A percentile compares a stretch with the other conserved stretches of the same genome.
Conservation (phyloP, 2,113 vertebrate species). For the Serinus canaria region DNA sequence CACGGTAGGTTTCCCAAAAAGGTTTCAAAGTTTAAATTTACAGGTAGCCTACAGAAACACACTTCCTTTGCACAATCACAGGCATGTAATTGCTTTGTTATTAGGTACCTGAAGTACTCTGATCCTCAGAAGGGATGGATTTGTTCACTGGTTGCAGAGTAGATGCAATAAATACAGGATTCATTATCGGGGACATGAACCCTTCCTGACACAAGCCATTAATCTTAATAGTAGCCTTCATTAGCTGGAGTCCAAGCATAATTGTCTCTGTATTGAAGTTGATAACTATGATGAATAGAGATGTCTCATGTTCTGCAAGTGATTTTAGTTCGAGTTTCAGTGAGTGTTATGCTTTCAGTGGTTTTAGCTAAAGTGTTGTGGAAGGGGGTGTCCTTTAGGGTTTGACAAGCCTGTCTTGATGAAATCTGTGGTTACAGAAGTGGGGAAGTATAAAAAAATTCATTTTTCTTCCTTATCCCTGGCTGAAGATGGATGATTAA, state of each 20-base stretch:
- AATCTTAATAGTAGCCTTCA: background rate
- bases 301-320: background rate
- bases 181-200: background rate
- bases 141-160: background rate
- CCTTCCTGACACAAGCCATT: background rate
- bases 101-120: background rate
- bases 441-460: background rate
- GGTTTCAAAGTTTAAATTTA: background rate
- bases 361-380: background rate
- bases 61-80: background rate
- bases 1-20: conserved; percentile 82
- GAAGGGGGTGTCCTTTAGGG: background rate
- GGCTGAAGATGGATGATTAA: background rate
- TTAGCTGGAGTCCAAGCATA: background rate
- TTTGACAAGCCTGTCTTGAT: background rate
- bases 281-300: background rate
- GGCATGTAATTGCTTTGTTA: background rate
- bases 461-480: background rate
- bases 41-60: background rate
- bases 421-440: background rate
- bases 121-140: background rate
- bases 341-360: background rate
- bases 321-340: background rate
- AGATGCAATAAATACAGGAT: background rate
- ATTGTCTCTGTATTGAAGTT: background rate